Evolutionary conservation across 2,797 vertebrate genomes (phyloP).

Genomic region (Spinus pinus): DNA sequence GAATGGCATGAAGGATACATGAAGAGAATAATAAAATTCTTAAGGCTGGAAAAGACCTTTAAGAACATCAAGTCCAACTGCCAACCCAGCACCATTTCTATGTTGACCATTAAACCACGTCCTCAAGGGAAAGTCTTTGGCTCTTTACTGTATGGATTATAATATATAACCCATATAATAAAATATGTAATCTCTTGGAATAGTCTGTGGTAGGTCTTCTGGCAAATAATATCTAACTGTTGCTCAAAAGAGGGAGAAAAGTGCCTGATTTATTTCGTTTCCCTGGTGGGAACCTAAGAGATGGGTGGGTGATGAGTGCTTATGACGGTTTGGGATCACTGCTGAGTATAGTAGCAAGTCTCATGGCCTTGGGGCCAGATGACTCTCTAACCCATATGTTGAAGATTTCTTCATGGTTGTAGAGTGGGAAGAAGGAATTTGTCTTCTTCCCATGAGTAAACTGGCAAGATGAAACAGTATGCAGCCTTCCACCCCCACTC

Average conservation of each 20-base stretch:
- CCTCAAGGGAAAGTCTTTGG: background rate
- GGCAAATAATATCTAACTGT: background rate
- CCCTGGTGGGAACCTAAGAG: background rate
- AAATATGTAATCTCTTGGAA: background rate
- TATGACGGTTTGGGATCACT: background rate
- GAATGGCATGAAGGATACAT: background rate
- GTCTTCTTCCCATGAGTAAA: background rate
- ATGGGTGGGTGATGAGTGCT: background rate
- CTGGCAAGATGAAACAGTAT: constrained; percentile 14
- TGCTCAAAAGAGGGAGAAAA: background rate
- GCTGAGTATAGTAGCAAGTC: background rate
- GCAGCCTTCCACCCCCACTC: background rate
- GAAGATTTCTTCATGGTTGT: background rate
- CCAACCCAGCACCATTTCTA: background rate
- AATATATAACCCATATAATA: background rate
- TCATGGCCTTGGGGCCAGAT: background rate
- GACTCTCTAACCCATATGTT: background rate
- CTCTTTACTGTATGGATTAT: background rate
- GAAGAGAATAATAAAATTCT: background rate
- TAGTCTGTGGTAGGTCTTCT: background rate
- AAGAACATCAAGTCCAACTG: background rate
- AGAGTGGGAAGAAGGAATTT: constrained; percentile 41
- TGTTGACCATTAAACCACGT: background rate
- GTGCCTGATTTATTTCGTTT: background rate
- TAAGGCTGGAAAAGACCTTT: background rate